A percentile compares a stretch with the other conserved stretches of the same genome.
Evolutionary conservation across 2,113 vertebrate genomes (phyloP).

Genomic region (Glaucomys volans): DNA sequence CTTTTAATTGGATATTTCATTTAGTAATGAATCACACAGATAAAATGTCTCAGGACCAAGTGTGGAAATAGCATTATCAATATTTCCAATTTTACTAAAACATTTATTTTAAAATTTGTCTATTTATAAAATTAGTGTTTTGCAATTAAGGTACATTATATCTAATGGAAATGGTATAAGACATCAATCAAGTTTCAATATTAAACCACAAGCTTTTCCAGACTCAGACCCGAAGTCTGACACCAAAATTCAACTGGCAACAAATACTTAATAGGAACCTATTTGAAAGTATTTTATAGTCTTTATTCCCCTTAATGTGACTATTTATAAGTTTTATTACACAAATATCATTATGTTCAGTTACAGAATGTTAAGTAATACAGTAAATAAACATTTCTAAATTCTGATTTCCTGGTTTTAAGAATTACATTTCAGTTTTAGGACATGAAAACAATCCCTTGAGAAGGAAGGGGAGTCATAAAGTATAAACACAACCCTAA

Average conservation of each 20-base stretch:
- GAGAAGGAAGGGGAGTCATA: not conserved
- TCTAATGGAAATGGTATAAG: not conserved
- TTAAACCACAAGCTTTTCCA: not conserved
- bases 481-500: not conserved
- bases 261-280: not conserved
- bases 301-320: not conserved
- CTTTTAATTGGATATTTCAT: not conserved
- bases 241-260: not conserved
- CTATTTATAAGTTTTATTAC: not conserved
- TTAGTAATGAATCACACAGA: not conserved
- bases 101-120: not conserved
- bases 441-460: fast-evolving
- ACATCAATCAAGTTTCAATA: not conserved
- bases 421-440: not conserved
- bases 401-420: not conserved
- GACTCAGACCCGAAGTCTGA: too few species aligned
- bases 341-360: not conserved
- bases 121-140: not conserved
- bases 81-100: not conserved
- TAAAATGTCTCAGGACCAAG: not conserved
- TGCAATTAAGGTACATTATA: not conserved
- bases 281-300: not conserved
- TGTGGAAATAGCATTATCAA: not conserved
- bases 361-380: not conserved
- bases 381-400: not conserved